A percentile compares a stretch with the other conserved stretches of the same genome.
Conservation (phyloP, 2,797 vertebrate genomes). For the Podarcis lilfordi region DNA sequence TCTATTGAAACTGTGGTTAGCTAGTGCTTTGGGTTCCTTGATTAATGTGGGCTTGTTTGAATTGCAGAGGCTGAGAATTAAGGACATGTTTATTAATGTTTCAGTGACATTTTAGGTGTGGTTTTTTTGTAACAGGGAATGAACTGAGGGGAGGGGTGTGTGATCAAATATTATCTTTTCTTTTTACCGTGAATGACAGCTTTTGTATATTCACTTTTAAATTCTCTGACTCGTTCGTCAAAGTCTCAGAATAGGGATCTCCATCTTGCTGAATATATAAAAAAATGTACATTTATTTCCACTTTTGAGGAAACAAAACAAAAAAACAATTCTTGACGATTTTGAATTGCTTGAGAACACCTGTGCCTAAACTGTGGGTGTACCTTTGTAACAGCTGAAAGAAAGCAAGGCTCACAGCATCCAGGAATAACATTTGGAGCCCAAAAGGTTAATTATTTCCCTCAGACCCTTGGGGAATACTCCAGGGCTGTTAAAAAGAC, state of each 20-base stretch:
- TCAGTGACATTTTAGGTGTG: neutral
- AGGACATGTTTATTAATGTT: neutral
- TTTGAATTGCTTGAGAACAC: neutral
- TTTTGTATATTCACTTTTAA: neutral
- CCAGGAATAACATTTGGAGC: neutral
- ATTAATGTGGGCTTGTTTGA: neutral
- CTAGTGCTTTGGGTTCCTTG: neutral
- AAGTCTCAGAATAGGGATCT: neutral
- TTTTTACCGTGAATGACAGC: neutral
- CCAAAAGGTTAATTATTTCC: constrained; percentile 1
- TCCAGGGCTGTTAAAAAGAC: neutral
- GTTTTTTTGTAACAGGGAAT: neutral
- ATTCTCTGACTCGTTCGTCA: neutral
- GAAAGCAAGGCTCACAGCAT: neutral
- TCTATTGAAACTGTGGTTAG: neutral
- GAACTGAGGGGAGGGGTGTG: neutral
- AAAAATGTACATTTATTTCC: neutral
- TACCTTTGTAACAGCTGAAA: neutral
- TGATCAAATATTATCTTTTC: neutral
- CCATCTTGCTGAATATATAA: neutral
- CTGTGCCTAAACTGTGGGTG: neutral
- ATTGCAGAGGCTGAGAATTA: neutral
- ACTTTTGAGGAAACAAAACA: neutral
- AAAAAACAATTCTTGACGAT: neutral
- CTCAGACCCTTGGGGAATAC: neutral